Percentiles rank a stretch among this genome's conserved stretches.
These are phyloP conservation scores for Loriculus beryllinus DNA, from an alignment of 2,797 vertebrate genomes.

Conservation along the genomic window DNA sequence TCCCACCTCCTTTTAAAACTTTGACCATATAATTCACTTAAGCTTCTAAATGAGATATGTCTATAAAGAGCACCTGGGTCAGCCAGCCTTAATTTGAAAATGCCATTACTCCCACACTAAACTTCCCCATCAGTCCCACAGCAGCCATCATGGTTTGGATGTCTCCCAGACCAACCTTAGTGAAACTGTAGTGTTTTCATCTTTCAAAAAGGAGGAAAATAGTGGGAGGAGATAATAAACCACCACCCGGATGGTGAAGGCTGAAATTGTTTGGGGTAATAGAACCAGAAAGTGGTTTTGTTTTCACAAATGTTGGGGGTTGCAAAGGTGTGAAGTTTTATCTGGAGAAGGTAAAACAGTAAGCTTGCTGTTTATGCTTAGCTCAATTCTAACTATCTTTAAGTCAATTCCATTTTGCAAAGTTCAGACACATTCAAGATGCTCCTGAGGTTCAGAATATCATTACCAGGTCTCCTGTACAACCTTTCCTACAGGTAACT, in stretches of 20 bases:
- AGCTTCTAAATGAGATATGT: constrained; percentile 17
- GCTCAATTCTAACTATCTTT: not conserved
- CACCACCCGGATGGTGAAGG: not conserved
- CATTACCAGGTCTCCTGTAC: not conserved
- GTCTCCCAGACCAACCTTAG: not conserved
- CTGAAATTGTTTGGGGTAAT: not conserved
- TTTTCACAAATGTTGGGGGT: not conserved
- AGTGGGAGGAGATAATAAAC: not conserved
- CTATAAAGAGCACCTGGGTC: constrained; percentile 39
- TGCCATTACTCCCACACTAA: constrained; percentile 32
- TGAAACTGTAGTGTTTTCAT: not conserved
- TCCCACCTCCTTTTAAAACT: constrained; percentile 20
- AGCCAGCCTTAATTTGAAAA: constrained; percentile 43
- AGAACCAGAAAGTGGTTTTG: not conserved
- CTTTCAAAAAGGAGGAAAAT: not conserved
- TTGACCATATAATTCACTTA: not conserved
- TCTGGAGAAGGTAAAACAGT: not conserved
- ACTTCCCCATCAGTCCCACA: constrained; percentile 8
- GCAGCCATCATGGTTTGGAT: not conserved
- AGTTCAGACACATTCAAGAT: not conserved
- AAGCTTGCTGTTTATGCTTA: not conserved
- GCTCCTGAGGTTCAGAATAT: not conserved
- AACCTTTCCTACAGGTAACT: fast-evolving
- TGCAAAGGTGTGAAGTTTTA: not conserved
- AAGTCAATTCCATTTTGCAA: not conserved